Evolutionary conservation across 2,888 invertebrate species (phyloP), one percentile per base, ranked within the genome.

Genomic region (Erebia epiphron): DNA sequence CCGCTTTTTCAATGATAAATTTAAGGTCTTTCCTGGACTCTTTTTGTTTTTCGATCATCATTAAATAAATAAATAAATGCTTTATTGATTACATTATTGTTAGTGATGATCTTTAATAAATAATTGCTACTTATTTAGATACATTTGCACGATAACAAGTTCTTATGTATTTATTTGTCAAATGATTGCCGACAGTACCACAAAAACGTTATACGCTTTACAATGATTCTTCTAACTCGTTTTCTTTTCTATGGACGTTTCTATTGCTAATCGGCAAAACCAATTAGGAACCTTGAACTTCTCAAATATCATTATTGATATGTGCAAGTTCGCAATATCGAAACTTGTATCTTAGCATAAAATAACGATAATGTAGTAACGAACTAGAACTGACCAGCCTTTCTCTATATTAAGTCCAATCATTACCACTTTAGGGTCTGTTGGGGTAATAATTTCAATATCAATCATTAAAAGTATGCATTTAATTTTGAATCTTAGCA

Each of bases 241-340:
- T 18, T 16, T 10, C 16, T 54, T 16, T 66, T 43, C n/a, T 54
- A 13, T 46, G 16, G 16, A 49, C 8, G 50, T 62, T 69, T 50
- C 43, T 58, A 41, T 58, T 16, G 46, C 16, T 66, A 52, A 21
- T 69, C 43, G 68, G 66, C 35, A 68, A 70, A 54, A 58, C 72
- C 70, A 66, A 70, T 66, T 26, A 26, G 58, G n/a, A 26, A 63
- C 71, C 73, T 73, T 73, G 74, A 75, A 71, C 69, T 73, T 71
- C 50, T 67, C 18, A 62, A 62, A 62, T 50, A 62, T 11, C 26
- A 41, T 65, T 41, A 56, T 70, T 63, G 13, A 62, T 65, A 68
- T 26, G 57, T 68, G 61, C 63, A 69, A 57, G 58, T 64, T 16
- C 52, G 52, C 52, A 3, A 68, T 63, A 54, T 57, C 50, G 60